Evolutionary conservation across 1,140 invertebrate species (phyloP), one percentile per base, ranked within the genome.

Genomic region (Planococcus citri): DNA sequence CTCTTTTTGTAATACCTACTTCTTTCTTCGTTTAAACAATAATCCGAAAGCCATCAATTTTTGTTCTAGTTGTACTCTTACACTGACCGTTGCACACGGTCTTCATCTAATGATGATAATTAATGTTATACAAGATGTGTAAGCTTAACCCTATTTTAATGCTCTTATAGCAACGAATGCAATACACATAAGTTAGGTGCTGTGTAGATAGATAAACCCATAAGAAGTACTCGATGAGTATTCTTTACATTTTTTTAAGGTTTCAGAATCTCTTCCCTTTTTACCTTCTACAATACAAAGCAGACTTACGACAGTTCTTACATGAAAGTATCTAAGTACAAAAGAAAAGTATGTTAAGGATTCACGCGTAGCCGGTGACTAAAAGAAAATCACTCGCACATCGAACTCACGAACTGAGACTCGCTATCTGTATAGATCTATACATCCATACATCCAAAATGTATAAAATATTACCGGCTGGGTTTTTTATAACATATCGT

Each of bases 221-320:
- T 64, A 64, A 64, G 60, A 64, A 64, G 60, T 27, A 64, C 25
- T 12, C 51, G 51, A n/a, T 27, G 60, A 64, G 60, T 64, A 64
- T 64, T 64, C 60, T 25, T 64, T 64, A 25, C 25, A 24, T 25
- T 24, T 64, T 64, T 64, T 27, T 64, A 64, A 64, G 60, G 60
- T 64, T 64, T 64, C 60, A 25, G 60, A 24, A 24, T 64, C 25
- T 64, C 60, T 64, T 24, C 21, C 60, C 25, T 64, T 25, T 25
- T 24, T 64, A 24, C 60, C 3, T 27, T 27, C 17, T 24, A 64
- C 17, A 64, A 25, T 64, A 64, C 60, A 25, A 64, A 25, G 60
- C 60, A 64, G 60, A 64, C 60, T 21, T 64, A 64, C 60, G 25
- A 64, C 60, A 27, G 25, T 25, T n/a, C n/a, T n/a, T 20, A 20